phyloP scores from a whole-genome alignment of 2,113 vertebrate genomes.

The Myiagra hebetior region DNA sequence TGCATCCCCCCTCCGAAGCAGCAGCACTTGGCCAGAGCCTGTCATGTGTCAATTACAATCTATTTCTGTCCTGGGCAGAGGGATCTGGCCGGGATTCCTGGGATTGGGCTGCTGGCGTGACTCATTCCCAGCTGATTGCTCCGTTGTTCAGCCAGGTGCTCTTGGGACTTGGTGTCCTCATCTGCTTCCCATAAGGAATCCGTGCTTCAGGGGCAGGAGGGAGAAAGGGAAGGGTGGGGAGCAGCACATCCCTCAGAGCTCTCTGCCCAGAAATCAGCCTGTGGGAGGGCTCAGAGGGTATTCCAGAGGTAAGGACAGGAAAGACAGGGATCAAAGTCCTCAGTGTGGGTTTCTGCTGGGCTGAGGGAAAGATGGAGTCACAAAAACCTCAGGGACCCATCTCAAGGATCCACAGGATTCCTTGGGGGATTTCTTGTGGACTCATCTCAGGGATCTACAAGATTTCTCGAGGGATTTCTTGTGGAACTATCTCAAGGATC shows the following conservation, averaged over 20 bases:
- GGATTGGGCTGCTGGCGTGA: background rate
- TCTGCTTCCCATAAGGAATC: background rate
- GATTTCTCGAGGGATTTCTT: background rate
- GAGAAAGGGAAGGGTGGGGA: background rate
- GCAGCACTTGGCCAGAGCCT: background rate
- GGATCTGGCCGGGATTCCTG: slow-evolving; percentile 3
- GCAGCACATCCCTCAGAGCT: background rate
- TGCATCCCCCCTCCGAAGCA: background rate
- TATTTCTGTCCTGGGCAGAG: slow-evolving; percentile 1
- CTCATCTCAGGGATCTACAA: background rate
- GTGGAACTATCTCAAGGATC: background rate
- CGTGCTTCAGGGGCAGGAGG: background rate
- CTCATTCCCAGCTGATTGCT: slow-evolving; percentile 39
- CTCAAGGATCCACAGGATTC: background rate
- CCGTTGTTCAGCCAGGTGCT: slow-evolving; percentile 32
- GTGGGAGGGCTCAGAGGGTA: background rate
- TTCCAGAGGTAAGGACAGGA: background rate
- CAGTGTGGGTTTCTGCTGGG: background rate
- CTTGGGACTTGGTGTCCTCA: background rate
- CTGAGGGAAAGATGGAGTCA: background rate
- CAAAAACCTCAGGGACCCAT: background rate
- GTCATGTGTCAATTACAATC: background rate
- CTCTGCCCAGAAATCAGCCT: background rate
- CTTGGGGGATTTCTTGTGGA: background rate
- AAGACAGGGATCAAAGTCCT: background rate